Conservation (phyloP, 2,888 invertebrate species). For the Mythimna loreyi region DNA sequence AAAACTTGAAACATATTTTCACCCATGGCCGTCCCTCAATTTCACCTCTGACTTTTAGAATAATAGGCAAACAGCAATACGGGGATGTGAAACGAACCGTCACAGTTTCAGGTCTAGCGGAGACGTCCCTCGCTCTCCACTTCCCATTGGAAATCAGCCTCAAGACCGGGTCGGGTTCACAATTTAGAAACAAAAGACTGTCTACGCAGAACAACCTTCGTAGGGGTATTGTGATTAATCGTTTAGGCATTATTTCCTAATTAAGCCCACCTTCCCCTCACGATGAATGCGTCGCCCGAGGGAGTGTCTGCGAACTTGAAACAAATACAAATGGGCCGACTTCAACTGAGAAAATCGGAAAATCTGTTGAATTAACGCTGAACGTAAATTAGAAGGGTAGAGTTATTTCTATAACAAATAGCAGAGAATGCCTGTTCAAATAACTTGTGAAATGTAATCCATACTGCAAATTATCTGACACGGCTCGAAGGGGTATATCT, state of each 20-base stretch:
- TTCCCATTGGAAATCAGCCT: slow-evolving; percentile 85
- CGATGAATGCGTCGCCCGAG: slow-evolving; percentile 77
- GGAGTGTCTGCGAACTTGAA: slow-evolving; percentile 80
- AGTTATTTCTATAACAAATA: slow-evolving; percentile 64
- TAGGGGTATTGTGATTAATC: slow-evolving; percentile 88
- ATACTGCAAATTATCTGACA: slow-evolving; percentile 53
- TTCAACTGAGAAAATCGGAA: slow-evolving; percentile 80
- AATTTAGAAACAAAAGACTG: slow-evolving; percentile 75
- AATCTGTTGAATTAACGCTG: slow-evolving; percentile 83
- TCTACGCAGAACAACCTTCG: slow-evolving; percentile 63
- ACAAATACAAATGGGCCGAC: slow-evolving; percentile 79
- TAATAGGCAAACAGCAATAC: slow-evolving; percentile 82
- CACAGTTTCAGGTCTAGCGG: slow-evolving; percentile 86
- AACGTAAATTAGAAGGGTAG: slow-evolving; percentile 78
- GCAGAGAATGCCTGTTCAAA: slow-evolving; percentile 55
- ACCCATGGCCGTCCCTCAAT: slow-evolving; percentile 65
- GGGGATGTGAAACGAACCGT: slow-evolving; percentile 84
- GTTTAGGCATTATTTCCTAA: slow-evolving; percentile 89
- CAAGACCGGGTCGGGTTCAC: slow-evolving; percentile 72
- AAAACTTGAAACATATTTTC: slow-evolving; percentile 52
- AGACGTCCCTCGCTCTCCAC: slow-evolving; percentile 77
- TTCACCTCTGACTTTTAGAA: slow-evolving; percentile 84
- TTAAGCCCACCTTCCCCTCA: slow-evolving; percentile 88
- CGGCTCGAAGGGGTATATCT: slow-evolving; percentile 20
- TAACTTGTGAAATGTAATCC: slow-evolving; percentile 58